phyloP scores from a whole-genome alignment of 64 coral and sea anemone species.

The Stichodactyla helianthus region DNA sequence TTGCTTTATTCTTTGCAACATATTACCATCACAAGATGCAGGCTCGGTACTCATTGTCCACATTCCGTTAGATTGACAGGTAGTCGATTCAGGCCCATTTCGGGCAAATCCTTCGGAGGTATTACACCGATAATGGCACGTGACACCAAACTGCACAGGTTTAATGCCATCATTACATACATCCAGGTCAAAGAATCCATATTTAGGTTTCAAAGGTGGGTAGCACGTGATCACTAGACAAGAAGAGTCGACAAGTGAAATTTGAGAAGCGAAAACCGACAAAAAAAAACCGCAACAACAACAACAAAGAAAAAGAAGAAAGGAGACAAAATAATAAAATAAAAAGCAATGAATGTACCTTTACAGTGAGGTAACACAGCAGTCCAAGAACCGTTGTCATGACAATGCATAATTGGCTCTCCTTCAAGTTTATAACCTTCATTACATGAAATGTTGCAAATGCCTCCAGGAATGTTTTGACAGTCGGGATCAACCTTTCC shows the following conservation, averaged over 20 bases:
- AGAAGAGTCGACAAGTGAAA: neutral
- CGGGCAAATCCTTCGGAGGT: conserved; percentile 18
- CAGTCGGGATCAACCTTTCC: conserved; percentile 25
- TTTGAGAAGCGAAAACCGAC: too few relatives aligned
- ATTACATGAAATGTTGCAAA: conserved; percentile 47
- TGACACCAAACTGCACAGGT: conserved; percentile 25
- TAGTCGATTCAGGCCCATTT: conserved; percentile 31
- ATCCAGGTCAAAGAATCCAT: conserved; percentile 16
- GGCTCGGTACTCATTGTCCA: conserved; percentile 41
- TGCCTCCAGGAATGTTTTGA: conserved; percentile 37
- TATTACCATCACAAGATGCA: conserved; percentile 44
- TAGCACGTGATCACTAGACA: conserved; percentile 36
- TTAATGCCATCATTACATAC: conserved; percentile 21
- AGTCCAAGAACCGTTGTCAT: conserved; percentile 33
- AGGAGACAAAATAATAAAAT: neutral
- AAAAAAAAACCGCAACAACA: too few relatives aligned
- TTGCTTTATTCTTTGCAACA: neutral
- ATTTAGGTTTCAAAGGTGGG: neutral
- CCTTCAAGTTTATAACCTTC: conserved; percentile 31
- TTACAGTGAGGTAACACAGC: conserved; percentile 31
- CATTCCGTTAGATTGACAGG: conserved; percentile 48
- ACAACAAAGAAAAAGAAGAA: neutral
- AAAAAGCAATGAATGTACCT: neutral
- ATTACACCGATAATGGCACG: conserved; percentile 38
- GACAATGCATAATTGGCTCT: conserved; percentile 17